Conservation (phyloP, 2,888 invertebrate species). For the Megamerina dolium region DNA sequence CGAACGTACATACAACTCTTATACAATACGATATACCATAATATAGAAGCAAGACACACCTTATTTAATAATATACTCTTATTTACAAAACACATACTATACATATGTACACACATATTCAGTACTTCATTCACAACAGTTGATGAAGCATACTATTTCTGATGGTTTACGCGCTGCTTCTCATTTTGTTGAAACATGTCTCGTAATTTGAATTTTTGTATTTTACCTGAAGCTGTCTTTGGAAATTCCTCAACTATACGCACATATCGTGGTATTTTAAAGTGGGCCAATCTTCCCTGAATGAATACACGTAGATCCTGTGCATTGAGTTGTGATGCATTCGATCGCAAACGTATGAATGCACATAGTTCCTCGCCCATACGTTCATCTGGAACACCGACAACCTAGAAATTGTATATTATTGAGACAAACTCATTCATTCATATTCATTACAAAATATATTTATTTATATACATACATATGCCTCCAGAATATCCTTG, state of each 20-base stretch:
- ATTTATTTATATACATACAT: constrained; percentile 49
- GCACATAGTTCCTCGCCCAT: constrained; percentile 67
- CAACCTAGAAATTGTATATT: constrained; percentile 46
- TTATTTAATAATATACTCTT: too few species aligned
- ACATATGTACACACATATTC: too few species aligned
- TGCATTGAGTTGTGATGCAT: constrained; percentile 43
- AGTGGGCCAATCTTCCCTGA: constrained; percentile 63
- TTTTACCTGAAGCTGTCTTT: constrained; percentile 70
- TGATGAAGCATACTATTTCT: too few species aligned
- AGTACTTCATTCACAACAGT: too few species aligned
- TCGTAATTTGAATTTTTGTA: constrained; percentile 59
- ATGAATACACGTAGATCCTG: constrained; percentile 58
- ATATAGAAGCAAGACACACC: too few species aligned
- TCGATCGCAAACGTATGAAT: constrained; percentile 54
- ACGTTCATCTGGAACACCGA: constrained; percentile 62
- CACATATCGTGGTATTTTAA: constrained; percentile 68
- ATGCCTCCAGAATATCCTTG: constrained; percentile 60
- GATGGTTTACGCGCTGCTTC: too few species aligned
- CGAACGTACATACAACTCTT: too few species aligned
- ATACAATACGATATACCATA: too few species aligned
- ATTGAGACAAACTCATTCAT: background rate
- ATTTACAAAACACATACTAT: too few species aligned
- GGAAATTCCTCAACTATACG: constrained; percentile 62
- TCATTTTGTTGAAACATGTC: too few species aligned
- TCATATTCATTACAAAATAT: too few species aligned